These are phyloP conservation scores for Gonioctena quinquepunctata DNA, from an alignment of 1,140 invertebrate genomes.

Conservation along the genomic window DNA sequence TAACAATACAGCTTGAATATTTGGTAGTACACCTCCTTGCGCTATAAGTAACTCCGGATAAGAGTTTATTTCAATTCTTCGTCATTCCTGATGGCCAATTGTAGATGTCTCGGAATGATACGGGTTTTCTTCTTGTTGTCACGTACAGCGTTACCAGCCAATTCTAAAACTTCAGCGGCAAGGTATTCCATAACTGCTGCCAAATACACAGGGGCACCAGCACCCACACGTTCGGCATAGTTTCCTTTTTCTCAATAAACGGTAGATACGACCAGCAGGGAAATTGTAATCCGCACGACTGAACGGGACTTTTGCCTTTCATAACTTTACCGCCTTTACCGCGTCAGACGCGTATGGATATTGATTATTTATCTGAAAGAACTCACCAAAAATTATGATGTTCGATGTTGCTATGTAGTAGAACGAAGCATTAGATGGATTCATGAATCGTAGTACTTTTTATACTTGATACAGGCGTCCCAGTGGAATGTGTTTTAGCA, in stretches of 20 bases:
- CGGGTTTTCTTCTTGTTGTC: slow-evolving; percentile 67
- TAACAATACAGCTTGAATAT: slow-evolving; percentile 73
- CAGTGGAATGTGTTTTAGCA: too few relatives aligned
- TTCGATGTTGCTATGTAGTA: too few relatives aligned
- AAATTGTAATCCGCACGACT: slow-evolving; percentile 70
- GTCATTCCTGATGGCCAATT: slow-evolving; percentile 84
- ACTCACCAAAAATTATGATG: too few relatives aligned
- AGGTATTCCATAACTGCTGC: slow-evolving; percentile 68
- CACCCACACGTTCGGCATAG: slow-evolving; percentile 72
- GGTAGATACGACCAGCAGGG: slow-evolving; percentile 73
- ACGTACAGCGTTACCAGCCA: slow-evolving; percentile 77
- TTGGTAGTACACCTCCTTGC: slow-evolving; percentile 81
- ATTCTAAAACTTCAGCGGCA: slow-evolving; percentile 70
- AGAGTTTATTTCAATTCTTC: slow-evolving; percentile 79
- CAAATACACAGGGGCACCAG: slow-evolving; percentile 72
- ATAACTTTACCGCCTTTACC: slow-evolving; percentile 33
- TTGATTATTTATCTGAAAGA: too few relatives aligned
- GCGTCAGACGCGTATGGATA: too few relatives aligned
- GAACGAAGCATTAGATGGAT: too few relatives aligned
- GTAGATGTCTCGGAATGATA: slow-evolving; percentile 78
- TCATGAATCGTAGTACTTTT: too few relatives aligned
- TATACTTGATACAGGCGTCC: too few relatives aligned
- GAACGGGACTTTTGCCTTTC: slow-evolving; percentile 24
- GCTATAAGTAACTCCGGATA: slow-evolving; percentile 82
- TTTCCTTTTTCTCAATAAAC: slow-evolving; percentile 69